Base-by-base conservation (phyloP, 2,888 invertebrate species). In the Rotaria magnacalcarata region DNA sequence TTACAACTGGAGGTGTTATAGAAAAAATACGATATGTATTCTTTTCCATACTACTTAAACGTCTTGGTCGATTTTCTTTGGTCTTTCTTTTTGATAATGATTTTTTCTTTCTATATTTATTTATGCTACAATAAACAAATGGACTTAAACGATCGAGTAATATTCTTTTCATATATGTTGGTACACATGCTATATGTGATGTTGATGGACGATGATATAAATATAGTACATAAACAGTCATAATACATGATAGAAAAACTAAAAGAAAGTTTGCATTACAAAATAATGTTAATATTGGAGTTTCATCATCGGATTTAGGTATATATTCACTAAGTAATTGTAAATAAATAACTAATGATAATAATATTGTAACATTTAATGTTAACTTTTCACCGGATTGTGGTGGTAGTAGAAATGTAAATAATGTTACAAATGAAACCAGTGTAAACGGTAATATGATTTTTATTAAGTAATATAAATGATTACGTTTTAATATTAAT, bases 321-420 rank as follows among this genome's bases (percentile, higher is more conserved):
- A 86, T 86, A 85, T 86, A 86, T 58, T 86, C 85, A 16, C 85
- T 85, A 52, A 84, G 80, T 60, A 86, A 85, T 86, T 86, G 86
- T 34, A 86, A 60, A 84, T 86, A 86, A 24, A 86, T 85, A 50
- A 86, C 86, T 14, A 86, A 54, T 16, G 85, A 85, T 7, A 86
- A 54, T 24, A 86, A n/a, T 74, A 86, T 86, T 16, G 86, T 86
- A 2, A 86, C 86, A 84, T 85, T 85, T 11, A 86, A 41, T 27
- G 86, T 86, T 34, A 86, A 60, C 58, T 86, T 86, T 86, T 86
- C 86, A 50, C 86, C 85, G 14, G 86, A 75, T 47, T 86, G 75
- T 5, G 86, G 86, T n/a, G 86, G 85, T 41, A 86, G 54, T 75
- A 85, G 80, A 84, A 86, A 86, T 16, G 86, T 85, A 21, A 86